These are phyloP conservation scores for Brachyalestes nurse DNA, from an alignment of 2,797 vertebrate species.

Conservation along the genomic window DNA sequence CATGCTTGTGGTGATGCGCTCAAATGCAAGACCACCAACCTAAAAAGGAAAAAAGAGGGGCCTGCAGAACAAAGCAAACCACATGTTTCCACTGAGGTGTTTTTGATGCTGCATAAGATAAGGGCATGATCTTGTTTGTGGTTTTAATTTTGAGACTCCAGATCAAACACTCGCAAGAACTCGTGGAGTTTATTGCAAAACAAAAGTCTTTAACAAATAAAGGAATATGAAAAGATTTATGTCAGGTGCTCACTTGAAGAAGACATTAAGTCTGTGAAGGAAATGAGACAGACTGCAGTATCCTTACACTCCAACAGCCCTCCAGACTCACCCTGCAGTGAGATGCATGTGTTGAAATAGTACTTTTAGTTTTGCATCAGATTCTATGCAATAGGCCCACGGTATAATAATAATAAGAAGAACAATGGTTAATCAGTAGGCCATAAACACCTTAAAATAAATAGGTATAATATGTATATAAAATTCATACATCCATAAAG, in stretches of 20 bases:
- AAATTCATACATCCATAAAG: too few species aligned
- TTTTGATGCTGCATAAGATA: not conserved
- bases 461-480: too few species aligned
- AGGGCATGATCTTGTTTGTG: not conserved
- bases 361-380: not conserved
- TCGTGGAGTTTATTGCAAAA: not conserved
- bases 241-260: not conserved
- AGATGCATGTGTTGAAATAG: not conserved
- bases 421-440: too few species aligned
- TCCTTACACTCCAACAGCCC: conserved; percentile 51
- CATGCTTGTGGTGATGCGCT: not conserved
- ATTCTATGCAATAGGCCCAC: too few species aligned
- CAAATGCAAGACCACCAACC: conserved; percentile 13
- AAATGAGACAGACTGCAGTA: conserved; percentile 42
- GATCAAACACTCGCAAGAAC: not conserved
- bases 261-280: conserved; percentile 41
- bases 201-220: not conserved
- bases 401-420: too few species aligned
- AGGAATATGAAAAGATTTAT: not conserved
- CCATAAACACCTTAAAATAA: too few species aligned
- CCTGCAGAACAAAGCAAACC: conserved; percentile 6
- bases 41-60: conserved; percentile 1
- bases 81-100: conserved; percentile 4
- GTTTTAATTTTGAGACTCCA: not conserved
- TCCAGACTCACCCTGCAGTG: conserved; percentile 12